Conservation (phyloP, 92 coral and sea anemone genomes). For the Nematostella vectensis region DNA sequence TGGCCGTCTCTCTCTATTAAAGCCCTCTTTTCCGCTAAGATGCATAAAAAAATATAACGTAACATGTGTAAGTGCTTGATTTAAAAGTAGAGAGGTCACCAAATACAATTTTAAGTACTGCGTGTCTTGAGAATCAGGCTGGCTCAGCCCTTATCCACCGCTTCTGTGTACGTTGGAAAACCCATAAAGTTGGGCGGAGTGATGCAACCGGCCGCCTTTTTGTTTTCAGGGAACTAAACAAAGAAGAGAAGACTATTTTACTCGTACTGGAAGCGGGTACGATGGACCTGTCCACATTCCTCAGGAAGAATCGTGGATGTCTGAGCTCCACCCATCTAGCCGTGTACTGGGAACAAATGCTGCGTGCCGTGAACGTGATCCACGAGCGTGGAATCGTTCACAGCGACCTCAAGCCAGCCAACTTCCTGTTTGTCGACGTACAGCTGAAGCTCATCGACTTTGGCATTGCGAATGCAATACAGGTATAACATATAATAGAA, state of each 20-base stretch:
- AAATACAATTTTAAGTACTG: too few relatives aligned
- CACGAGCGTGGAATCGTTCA: conserved; percentile 84
- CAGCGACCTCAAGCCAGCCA: conserved; percentile 94
- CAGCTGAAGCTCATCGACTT: conserved; percentile 88
- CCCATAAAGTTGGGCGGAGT: too few relatives aligned
- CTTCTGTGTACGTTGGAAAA: too few relatives aligned
- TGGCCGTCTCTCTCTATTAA: too few relatives aligned
- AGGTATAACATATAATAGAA: too few relatives aligned
- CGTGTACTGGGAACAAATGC: conserved; percentile 87
- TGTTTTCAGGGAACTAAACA: conserved; percentile 79
- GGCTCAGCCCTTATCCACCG: too few relatives aligned
- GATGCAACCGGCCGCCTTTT: too few relatives aligned
- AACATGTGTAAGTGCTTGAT: too few relatives aligned
- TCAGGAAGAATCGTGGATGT: conserved; percentile 68
- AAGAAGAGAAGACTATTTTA: conserved; percentile 50
- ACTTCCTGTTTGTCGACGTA: conserved; percentile 89
- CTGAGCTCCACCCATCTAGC: conserved; percentile 60
- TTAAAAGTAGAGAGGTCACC: too few relatives aligned
- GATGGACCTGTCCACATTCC: conserved; percentile 82
- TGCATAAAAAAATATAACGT: too few relatives aligned
- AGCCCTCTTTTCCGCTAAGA: too few relatives aligned
- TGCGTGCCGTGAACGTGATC: conserved; percentile 87
- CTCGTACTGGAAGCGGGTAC: conserved; percentile 93
- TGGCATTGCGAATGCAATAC: conserved; percentile 94
- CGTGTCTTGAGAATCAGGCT: too few relatives aligned